phyloP scores from a whole-genome alignment of 2,888 invertebrate genomes.

The Galeopsomyia nigrocyanea region DNA sequence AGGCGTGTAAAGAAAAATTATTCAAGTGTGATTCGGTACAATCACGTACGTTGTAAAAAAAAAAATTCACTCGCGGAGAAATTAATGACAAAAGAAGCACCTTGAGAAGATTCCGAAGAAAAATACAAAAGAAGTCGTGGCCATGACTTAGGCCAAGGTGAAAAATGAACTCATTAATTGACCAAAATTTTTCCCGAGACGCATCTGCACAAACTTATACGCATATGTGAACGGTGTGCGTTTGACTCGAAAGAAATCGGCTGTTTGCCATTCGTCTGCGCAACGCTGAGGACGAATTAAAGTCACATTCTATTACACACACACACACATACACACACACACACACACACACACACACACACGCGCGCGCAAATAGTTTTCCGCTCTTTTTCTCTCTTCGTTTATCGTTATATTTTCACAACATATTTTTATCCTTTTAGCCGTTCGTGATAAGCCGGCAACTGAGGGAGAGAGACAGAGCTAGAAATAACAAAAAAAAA shows the following conservation, averaged over 20 bases:
- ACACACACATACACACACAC: no score
- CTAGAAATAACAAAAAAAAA: constrained; percentile 28
- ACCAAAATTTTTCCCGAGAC: constrained; percentile 9
- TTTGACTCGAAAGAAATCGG: constrained; percentile 7
- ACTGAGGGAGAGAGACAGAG: neutral
- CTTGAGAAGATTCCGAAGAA: no score
- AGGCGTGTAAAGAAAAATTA: no score
- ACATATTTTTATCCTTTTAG: neutral
- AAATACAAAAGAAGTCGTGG: neutral
- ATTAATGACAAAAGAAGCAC: no score
- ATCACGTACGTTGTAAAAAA: no score
- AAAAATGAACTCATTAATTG: neutral
- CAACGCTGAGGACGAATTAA: constrained; percentile 57
- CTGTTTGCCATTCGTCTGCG: constrained; percentile 59
- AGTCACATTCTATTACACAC: constrained; percentile 49
- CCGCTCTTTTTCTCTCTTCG: neutral
- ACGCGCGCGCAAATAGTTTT: neutral
- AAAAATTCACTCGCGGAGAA: no score
- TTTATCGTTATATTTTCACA: neutral
- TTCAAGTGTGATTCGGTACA: no score
- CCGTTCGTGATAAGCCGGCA: no score
- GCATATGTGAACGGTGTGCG: neutral
- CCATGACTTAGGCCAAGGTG: neutral
- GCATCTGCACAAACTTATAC: constrained; percentile 35
- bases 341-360: no score